Base-by-base conservation (phyloP, 2,888 invertebrate genomes). In the Cerceris ruficornis region DNA sequence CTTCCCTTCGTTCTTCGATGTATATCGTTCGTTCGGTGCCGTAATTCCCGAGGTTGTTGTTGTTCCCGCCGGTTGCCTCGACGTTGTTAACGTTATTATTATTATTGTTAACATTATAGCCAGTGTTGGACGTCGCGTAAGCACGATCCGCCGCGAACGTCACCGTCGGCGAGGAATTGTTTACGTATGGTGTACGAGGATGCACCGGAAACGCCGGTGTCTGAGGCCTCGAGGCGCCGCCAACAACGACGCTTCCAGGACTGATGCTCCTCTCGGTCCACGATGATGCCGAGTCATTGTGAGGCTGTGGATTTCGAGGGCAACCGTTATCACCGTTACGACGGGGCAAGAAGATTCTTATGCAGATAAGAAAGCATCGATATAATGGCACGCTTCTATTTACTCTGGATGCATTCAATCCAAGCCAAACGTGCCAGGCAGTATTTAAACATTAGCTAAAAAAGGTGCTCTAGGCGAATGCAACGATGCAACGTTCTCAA, bases 201-300 rank as follows among this genome's bases (percentile, higher is more conserved):
- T 97, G 96, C 69, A 98, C 97, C 76, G 98, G 98, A 94, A 98
- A 98, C 69, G 97, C 97, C 57, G 98, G 98, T 28, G 98, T 98
- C 91, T 97, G 97, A 41, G 98, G 97, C 76, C 97, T 94, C 80
- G 94, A 94, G 46, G 93, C 93, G 57, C 92, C 91, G 67, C 94
- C 93, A 52, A 91, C 93, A 77, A 94, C 94, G 55, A 92, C 92
- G 81, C 93, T 94, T 79, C 93, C 93, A 58, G 94, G 94, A 85
- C 94, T 93, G 70, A 94, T 93, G 80, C 95, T 94, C 71, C 92
- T 89, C 85, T 92, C 92, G 73, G 90, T 91, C 94, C 95, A 95
- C 91, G 95, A 95, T 87, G 95, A 95, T 85, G 95, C 94, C 15
- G 95, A 94, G 81, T 96, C 95, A 85, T 91, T 91, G 82, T 91